A percentile compares a stretch with the other conserved stretches of the same genome.
These are phyloP conservation scores for Ahaetulla prasina DNA, from an alignment of 2,113 vertebrate species.

Conservation along the genomic window DNA sequence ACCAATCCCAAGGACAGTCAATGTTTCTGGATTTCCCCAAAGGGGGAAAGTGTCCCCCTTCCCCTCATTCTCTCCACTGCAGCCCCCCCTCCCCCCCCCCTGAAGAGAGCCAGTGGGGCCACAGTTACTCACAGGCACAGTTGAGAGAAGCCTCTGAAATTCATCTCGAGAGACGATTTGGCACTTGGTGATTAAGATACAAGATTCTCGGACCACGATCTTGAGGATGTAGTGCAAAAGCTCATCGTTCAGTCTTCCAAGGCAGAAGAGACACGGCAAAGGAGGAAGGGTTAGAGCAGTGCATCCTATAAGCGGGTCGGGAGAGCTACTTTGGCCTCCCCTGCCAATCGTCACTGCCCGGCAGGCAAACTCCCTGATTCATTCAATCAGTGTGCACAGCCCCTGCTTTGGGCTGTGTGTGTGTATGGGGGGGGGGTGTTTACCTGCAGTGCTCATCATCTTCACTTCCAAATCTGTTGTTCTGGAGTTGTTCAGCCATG, in stretches of 20 bases:
- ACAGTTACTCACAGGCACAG: constrained; percentile 92
- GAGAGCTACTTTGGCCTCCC: not conserved
- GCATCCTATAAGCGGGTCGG: too few relatives aligned
- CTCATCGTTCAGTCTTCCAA: constrained; percentile 90
- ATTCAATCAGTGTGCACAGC: not conserved
- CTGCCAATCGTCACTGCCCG: too few relatives aligned
- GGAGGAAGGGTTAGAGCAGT: not conserved
- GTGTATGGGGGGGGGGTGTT: constrained; percentile 2
- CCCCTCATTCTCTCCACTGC: not conserved
- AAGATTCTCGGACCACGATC: constrained; percentile 96
- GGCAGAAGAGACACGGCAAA: constrained; percentile 45
- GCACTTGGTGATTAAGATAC: constrained; percentile 98
- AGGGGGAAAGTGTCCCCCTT: not conserved
- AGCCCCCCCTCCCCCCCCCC: not conserved
- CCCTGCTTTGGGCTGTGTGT: too few relatives aligned
- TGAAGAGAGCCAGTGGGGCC: not conserved
- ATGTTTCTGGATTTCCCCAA: not conserved
- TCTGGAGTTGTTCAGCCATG: constrained; percentile 91
- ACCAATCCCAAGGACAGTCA: not conserved
- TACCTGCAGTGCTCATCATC: constrained; percentile 97
- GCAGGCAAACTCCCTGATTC: not conserved
- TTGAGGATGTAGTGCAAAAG: constrained; percentile 97
- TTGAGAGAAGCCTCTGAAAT: constrained; percentile 97
- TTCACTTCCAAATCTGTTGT: constrained; percentile 95
- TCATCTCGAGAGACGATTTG: constrained; percentile 95